These are phyloP conservation scores for Anthonomus grandis DNA, from an alignment of 1,140 invertebrate species.

Conservation along the genomic window DNA sequence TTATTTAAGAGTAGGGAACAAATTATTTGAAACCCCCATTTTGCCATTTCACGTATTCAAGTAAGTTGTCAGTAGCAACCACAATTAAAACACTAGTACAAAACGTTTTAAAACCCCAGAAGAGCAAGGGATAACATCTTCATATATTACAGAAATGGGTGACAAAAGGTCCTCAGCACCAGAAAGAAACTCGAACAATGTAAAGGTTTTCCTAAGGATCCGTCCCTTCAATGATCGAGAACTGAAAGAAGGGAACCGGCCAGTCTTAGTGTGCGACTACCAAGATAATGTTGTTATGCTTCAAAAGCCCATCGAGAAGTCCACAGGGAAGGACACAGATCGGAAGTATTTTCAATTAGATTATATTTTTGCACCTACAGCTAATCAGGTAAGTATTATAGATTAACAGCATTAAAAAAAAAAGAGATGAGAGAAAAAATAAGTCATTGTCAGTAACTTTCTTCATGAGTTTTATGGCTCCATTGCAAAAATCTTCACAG, in stretches of 20 bases:
- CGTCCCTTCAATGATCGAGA: constrained; percentile 83
- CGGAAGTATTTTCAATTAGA: constrained; percentile 89
- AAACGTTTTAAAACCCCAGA: too few species aligned
- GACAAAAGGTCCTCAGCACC: constrained; percentile 1
- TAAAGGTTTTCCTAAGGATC: constrained; percentile 83
- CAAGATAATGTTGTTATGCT: constrained; percentile 72
- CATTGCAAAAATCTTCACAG: too few species aligned
- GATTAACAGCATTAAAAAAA: neutral
- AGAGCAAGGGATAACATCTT: too few species aligned
- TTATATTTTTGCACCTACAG: constrained; percentile 83
- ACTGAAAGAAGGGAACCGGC: constrained; percentile 62
- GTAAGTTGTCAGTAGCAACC: too few species aligned
- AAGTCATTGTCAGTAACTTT: too few species aligned
- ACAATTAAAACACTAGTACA: too few species aligned
- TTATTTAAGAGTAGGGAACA: too few species aligned
- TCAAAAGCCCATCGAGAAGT: constrained; percentile 62
- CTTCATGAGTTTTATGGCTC: too few species aligned
- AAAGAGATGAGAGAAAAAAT: too few species aligned
- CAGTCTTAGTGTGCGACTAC: constrained; percentile 71
- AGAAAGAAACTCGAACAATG: constrained; percentile 54
- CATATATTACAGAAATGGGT: constrained; percentile 12
- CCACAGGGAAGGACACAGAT: constrained; percentile 43
- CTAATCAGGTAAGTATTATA: constrained; percentile 72
- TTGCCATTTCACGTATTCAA: too few species aligned
- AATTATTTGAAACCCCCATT: too few species aligned